Base-by-base conservation (phyloP, 2,888 invertebrate species). In the Cantharis rustica region DNA sequence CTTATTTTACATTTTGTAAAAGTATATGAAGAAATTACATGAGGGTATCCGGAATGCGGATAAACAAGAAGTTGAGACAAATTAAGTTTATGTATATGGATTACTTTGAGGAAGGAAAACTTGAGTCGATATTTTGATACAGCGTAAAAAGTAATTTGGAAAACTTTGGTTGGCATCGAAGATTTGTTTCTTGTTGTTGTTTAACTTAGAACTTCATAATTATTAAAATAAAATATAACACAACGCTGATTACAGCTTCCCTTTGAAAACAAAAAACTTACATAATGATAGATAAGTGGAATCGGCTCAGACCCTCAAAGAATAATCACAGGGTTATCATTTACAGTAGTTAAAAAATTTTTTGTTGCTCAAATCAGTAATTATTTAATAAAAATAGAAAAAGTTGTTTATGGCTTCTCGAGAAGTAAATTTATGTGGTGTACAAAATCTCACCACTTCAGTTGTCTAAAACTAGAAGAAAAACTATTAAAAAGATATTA, bases 31-130 rank as follows among this genome's bases (percentile, higher is more conserved):
- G 69, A 73, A 73, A 73, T 73, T 73, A 69, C 62, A 73, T 63
- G 27, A 63, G 63, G 62, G 69, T 63, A 31, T 10, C 63, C n/a
- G 70, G 74, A 75, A 75, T 75, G 74, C 74, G 74, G 74, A 75
- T 71, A 70, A 75, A 71, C 74, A 71, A 70, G 70, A 68, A 62
- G 0, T 62, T 47, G 61, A 20, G 15, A 23, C n/a, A 31, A 23
- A 16, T 16, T 16, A 10, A 27, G 69, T 66, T 20, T 64, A n/a
- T n/a, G n/a, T 23, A 17, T 20, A 66, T 66, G 20, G 64, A 66
- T 66, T 66, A 20, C n/a, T 20, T 20, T 66, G 4, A 17, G n/a
- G 23, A 66, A 17, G 17, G 4, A 17, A 17, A 47, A n/a, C 5
- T 47, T 47, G n/a, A n/a, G n/a, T n/a, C 31, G 31, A 31, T 27